Conservation (phyloP, 2,888 invertebrate genomes). For the Trissonchulus latispiculum region DNA sequence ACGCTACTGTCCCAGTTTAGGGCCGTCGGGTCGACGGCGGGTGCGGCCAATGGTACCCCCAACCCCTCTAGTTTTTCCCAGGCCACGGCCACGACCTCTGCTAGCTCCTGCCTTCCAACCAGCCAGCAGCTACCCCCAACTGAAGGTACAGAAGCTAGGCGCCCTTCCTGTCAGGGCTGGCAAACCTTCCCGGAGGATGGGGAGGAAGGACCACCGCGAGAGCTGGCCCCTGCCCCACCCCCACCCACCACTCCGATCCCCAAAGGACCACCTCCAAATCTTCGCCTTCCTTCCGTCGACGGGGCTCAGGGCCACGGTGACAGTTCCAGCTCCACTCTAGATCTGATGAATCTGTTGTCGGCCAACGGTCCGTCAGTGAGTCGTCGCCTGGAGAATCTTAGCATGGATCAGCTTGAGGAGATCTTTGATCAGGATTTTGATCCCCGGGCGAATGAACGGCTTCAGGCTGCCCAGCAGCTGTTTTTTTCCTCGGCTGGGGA, state of each 20-base stretch:
- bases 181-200: too few species aligned
- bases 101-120: neutral
- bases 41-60: too few species aligned
- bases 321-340: slow-evolving; percentile 9
- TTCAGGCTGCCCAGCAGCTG: slow-evolving; percentile 19
- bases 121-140: neutral
- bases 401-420: slow-evolving; percentile 56
- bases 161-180: too few species aligned
- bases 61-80: too few species aligned
- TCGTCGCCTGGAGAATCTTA: slow-evolving; percentile 48
- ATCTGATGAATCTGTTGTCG: slow-evolving; percentile 12
- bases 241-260: slow-evolving; percentile 27
- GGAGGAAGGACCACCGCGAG: neutral
- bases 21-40: too few species aligned
- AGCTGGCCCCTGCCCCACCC: slow-evolving; percentile 19
- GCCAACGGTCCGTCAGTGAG: slow-evolving; percentile 41
- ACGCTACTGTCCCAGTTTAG: too few species aligned
- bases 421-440: slow-evolving; percentile 58
- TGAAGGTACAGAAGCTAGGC: neutral
- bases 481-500: neutral
- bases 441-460: slow-evolving; percentile 68
- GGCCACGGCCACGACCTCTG: too few species aligned
- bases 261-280: slow-evolving; percentile 24
- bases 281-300: slow-evolving; percentile 65
- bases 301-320: slow-evolving; percentile 54